Conservation (phyloP, 2,113 vertebrate species). For the Colius striatus region DNA sequence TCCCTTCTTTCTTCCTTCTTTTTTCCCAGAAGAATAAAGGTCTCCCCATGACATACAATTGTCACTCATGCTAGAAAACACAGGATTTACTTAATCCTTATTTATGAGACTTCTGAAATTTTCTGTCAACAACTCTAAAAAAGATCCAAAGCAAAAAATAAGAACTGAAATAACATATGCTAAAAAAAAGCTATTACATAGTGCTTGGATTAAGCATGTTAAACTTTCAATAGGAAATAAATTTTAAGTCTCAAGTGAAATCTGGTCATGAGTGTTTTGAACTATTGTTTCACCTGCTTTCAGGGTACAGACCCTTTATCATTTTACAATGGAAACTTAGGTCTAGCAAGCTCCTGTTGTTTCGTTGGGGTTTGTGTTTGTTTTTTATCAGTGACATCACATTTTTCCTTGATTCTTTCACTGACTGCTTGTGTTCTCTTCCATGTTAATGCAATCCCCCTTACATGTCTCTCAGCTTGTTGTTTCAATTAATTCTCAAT, state of each 20-base stretch:
- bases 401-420: neutral
- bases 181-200: neutral
- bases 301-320: neutral
- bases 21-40: neutral
- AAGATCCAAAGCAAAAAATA: neutral
- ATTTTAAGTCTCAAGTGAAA: neutral
- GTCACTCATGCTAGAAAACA: neutral
- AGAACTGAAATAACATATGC: neutral
- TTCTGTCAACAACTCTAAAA: neutral
- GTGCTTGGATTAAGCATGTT: neutral
- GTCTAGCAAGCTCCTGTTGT: neutral
- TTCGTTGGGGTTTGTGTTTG: neutral
- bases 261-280: neutral
- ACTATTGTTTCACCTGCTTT: neutral
- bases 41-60: neutral
- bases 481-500: conserved; percentile 73
- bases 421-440: conserved; percentile 25
- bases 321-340: neutral
- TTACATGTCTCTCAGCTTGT: conserved; percentile 45
- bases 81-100: neutral
- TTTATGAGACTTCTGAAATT: neutral
- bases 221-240: neutral
- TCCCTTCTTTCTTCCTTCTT: neutral
- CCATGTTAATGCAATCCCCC: conserved; percentile 9
- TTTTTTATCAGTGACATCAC: neutral